A percentile compares a stretch with the other conserved stretches of the same genome.
Conservation (phyloP, 37 sponge, comb jelly and placozoan species). For the Ephydatia muelleri region DNA sequence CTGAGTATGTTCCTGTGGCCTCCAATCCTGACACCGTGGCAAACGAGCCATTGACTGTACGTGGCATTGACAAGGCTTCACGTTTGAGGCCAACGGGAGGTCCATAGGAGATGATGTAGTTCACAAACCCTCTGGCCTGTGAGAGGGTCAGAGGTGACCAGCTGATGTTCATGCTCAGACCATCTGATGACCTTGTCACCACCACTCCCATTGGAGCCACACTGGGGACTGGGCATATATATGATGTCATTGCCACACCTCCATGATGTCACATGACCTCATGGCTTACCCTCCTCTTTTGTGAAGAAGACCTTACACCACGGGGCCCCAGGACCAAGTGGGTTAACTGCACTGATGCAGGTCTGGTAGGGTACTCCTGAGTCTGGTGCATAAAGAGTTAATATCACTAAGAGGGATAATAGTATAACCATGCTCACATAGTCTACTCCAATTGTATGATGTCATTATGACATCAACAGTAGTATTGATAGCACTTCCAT, state of each 20-base stretch:
- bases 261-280: neutral
- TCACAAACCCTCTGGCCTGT: conserved; percentile 33
- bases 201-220: conserved; percentile 13
- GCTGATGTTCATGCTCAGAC: conserved; percentile 20
- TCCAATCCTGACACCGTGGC: neutral
- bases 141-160: conserved; percentile 37
- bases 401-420: neutral
- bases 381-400: neutral
- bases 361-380: neutral
- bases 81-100: neutral
- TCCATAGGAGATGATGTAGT: conserved; percentile 20
- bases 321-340: neutral
- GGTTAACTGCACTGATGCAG: neutral
- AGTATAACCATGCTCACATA: neutral
- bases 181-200: neutral
- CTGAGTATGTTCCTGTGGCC: neutral
- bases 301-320: neutral
- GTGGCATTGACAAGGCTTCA: neutral
- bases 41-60: neutral
- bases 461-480: neutral
- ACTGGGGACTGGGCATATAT: conserved; percentile 1
- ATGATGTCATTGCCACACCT: neutral
- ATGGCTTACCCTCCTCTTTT: neutral
- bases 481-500: neutral
- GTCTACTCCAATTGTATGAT: neutral